These are phyloP conservation scores for Liasis olivaceus DNA, from an alignment of 2,797 vertebrate species.

Conservation along the genomic window DNA sequence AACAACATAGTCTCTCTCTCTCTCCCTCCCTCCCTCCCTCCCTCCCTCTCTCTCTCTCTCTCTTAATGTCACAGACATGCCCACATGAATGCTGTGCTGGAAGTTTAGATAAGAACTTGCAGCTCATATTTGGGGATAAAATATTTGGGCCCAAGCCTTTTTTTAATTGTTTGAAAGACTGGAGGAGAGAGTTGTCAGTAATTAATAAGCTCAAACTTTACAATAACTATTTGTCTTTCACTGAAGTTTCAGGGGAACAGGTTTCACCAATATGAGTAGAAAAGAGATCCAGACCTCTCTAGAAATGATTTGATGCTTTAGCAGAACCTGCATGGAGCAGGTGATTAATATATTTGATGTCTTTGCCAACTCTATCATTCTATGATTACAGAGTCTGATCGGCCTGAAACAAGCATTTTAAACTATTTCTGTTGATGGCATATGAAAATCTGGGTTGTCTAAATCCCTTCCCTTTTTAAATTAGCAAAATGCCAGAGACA, in stretches of 20 bases:
- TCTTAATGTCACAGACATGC: background rate
- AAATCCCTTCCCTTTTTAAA: background rate
- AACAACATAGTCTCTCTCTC: background rate
- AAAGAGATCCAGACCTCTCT: background rate
- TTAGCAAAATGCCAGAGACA: background rate
- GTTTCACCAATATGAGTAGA: background rate
- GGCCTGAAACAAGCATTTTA: background rate
- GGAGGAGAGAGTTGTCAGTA: background rate
- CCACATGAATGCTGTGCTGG: background rate
- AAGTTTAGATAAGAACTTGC: background rate
- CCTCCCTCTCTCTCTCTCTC: too few relatives aligned
- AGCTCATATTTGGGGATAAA: background rate
- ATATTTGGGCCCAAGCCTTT: background rate
- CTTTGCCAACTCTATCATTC: background rate
- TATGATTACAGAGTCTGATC: background rate
- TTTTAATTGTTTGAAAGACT: background rate
- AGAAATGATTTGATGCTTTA: background rate
- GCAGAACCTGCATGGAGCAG: background rate
- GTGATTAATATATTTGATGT: background rate
- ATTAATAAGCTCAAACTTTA: background rate
- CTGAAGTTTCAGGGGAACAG: background rate
- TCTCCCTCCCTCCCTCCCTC: background rate
- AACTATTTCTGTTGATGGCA: background rate
- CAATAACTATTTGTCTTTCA: background rate
- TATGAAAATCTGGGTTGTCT: background rate